Evolutionary conservation across 1,140 invertebrate species (phyloP), one percentile per base, ranked within the genome.

Genomic region (Charaxes varanes): DNA sequence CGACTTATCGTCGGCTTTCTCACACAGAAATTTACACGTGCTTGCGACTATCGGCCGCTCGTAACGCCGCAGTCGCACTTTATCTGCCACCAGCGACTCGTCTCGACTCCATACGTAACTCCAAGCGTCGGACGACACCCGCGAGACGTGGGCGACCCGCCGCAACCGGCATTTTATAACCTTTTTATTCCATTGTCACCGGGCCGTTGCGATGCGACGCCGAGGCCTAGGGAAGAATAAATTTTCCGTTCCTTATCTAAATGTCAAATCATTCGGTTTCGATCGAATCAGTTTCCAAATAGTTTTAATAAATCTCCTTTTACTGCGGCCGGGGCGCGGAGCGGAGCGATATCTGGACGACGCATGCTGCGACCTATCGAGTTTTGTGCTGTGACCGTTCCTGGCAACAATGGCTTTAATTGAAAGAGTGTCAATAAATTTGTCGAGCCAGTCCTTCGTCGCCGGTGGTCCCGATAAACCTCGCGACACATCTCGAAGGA

Each of bases 271-370:
- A 76, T 80, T 77, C 66, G 67, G 63, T 66, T 76, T 70, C 78
- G 76, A 82, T 82, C 76, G 78, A 80, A 82, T 82, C 78, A 78
- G 78, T 82, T 80, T 76, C 70, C 71, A 77, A 83, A 83, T 83
- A 83, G 79, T 83, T 82, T 82, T 78, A 82, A 82, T 82, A 82
- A 82, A 82, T 82, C 78, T 82, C 78, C 73, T 82, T 82, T 82
- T 79, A 82, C 78, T 62, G 67, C 64, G 59, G 38, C 50, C 53
- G 57, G 59, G 60, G 59, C 65, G 61, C 60, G 50, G 54, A 63
- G n/a, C n/a, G n/a, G 62, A 60, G 55, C 63, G 69, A 77, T 77
- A 73, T 62, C 61, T 57, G 14, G 23, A 60, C n/a, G 54, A 63
- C 62, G 51, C 72, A 69, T 61, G 64, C 69, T 66, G 67, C 71